phyloP scores from a whole-genome alignment of 1,140 invertebrate genomes.

The Orius laevigatus region DNA sequence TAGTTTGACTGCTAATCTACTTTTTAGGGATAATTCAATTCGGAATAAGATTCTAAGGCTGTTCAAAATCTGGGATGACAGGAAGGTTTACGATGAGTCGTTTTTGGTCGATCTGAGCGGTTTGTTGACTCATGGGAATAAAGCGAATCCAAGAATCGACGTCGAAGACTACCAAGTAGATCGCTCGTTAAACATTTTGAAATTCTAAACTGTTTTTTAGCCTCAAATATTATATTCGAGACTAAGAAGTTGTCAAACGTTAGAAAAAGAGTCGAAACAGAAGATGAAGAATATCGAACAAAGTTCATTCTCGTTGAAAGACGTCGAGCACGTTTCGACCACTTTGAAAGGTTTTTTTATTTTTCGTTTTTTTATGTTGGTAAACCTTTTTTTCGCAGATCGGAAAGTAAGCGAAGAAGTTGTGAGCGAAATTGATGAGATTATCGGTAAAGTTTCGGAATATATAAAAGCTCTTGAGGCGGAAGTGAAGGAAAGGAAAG shows the following conservation, averaged over 20 bases:
- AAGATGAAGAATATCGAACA: slow-evolving; percentile 46
- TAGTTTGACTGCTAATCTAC: not conserved
- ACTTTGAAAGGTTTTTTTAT: slow-evolving; percentile 47
- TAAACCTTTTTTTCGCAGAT: slow-evolving; percentile 7
- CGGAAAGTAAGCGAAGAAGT: slow-evolving; percentile 48
- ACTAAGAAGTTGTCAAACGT: slow-evolving; percentile 42
- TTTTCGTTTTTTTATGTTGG: slow-evolving; percentile 7
- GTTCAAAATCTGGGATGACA: slow-evolving; percentile 87
- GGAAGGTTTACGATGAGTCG: slow-evolving; percentile 70
- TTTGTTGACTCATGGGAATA: slow-evolving; percentile 47
- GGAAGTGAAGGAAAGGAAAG: slow-evolving; percentile 63
- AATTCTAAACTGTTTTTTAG: slow-evolving; percentile 26
- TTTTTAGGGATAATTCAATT: slow-evolving; percentile 56
- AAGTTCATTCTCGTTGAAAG: slow-evolving; percentile 31
- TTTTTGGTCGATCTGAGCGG: slow-evolving; percentile 71
- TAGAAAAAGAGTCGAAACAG: slow-evolving; percentile 47
- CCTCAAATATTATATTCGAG: slow-evolving; percentile 43
- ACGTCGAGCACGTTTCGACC: slow-evolving; percentile 45
- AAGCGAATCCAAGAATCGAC: slow-evolving; percentile 28
- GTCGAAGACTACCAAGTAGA: slow-evolving; percentile 41
- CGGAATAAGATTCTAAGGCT: slow-evolving; percentile 69
- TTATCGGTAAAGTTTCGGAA: slow-evolving; percentile 55
- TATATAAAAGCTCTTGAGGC: slow-evolving; percentile 63
- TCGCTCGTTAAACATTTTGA: not conserved
- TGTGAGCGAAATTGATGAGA: slow-evolving; percentile 71